Percentiles rank a stretch among this genome's conserved stretches.
Conservation (phyloP, 53 echinoderm and acorn worm genomes). For the Hippasteria phrygiana region DNA sequence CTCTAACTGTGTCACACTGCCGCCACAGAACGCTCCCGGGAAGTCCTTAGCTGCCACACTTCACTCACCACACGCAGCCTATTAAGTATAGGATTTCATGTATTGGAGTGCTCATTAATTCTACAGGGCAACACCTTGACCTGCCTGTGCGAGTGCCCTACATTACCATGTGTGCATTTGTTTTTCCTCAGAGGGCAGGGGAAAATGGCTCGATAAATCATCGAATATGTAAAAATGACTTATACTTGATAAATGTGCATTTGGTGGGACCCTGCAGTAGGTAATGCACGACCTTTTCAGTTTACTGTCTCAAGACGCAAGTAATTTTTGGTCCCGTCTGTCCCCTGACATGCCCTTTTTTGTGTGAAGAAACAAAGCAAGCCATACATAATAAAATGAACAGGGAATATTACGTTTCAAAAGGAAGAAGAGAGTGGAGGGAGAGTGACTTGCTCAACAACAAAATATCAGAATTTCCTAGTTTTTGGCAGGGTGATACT, state of each 20-base stretch:
- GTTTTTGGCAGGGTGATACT: too few species aligned
- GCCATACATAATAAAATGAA: neutral
- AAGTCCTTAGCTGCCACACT: conserved; percentile 30
- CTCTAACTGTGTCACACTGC: conserved; percentile 34
- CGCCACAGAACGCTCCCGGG: conserved; percentile 29
- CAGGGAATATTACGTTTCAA: too few species aligned
- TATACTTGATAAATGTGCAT: conserved; percentile 35
- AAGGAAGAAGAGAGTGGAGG: too few species aligned
- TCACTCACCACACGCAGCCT: conserved; percentile 56
- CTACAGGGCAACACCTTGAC: conserved; percentile 42
- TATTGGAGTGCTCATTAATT: conserved; percentile 67
- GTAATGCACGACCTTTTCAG: conserved; percentile 43
- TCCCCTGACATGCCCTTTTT: neutral
- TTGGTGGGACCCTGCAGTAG: conserved; percentile 27
- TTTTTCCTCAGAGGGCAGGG: neutral
- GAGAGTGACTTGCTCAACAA: too few species aligned
- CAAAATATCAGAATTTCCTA: too few species aligned
- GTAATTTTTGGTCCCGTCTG: neutral
- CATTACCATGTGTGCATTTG: conserved; percentile 39
- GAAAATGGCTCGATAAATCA: conserved; percentile 54
- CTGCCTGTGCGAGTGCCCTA: conserved; percentile 40
- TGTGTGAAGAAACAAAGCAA: neutral
- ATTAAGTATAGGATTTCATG: conserved; percentile 66
- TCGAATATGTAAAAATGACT: conserved; percentile 54
- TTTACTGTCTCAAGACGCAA: neutral